Evolutionary conservation across 2,113 vertebrate species (phyloP), one percentile per base, ranked within the genome.

Genomic region (Bubo blakistoni): DNA sequence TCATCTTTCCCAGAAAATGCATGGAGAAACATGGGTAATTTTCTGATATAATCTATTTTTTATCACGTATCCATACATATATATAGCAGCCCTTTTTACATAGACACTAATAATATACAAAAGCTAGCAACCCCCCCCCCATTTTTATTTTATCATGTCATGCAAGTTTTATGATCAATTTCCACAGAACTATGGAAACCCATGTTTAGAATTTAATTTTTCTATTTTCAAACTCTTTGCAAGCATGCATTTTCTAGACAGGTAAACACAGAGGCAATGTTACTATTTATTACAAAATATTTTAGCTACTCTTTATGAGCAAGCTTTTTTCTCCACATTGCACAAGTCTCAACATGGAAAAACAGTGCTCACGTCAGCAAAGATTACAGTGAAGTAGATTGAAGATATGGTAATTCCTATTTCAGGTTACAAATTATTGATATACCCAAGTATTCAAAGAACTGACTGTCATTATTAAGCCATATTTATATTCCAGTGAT

Each of bases 51-150:
- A 66, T 32, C 20, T 78, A 16, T 38, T 83, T 62, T 86, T 88
- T 16, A 57, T 66, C 46, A 76, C n/a, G 61, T n/a, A 27, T 20
- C 54, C 36, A 54, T 38, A 38, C 20, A 25, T 40, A 69, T 54
- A 51, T 40, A 58, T 8, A 71, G 7, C 10, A 44, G 32, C 4
- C 7, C 10, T 20, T 86, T 72, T 47, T 38, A 38, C 16, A 7
- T 1, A 51, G n/a, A 34, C 10, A 49, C 4, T 32, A 63, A 29
- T 34, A 83, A 36, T 9, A 51, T 1, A 63, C 2, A 77, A 44
- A 76, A 86, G 6, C 16, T 29, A 71, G 40, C 6, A 71, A 1
- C 0, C 0, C 3, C 0, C 3, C 0, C 2, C 11, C 22, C 29
- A 27, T 11, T 87, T 78, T 70, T 34, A 77, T 40, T 72, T 86